Evolutionary conservation across 2,797 vertebrate genomes (phyloP).

Genomic region (Prionace glauca): DNA sequence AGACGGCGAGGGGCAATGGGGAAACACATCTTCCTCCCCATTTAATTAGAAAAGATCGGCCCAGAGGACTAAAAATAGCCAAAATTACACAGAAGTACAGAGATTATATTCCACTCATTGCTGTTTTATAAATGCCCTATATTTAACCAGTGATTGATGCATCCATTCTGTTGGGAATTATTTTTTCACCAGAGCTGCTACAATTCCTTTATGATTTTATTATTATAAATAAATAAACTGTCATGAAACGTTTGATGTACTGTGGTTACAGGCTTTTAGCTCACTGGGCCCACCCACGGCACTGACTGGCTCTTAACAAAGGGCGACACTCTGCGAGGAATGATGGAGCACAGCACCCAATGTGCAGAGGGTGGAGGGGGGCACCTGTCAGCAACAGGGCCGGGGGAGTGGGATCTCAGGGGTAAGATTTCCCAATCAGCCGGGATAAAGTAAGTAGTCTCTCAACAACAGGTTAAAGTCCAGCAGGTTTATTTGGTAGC

Average conservation of each 20-base stretch:
- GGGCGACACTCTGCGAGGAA: not conserved
- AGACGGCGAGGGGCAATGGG: not conserved
- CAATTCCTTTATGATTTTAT: slow-evolving; percentile 22
- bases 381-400: not conserved
- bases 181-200: not conserved
- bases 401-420: too few relatives aligned
- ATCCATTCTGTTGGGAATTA: not conserved
- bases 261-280: not conserved
- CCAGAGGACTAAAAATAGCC: not conserved
- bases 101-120: not conserved
- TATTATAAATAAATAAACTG: slow-evolving; percentile 21
- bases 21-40: not conserved
- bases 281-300: not conserved
- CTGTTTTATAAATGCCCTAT: not conserved
- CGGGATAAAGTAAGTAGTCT: too few relatives aligned
- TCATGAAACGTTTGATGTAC: not conserved
- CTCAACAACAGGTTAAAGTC: too few relatives aligned
- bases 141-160: slow-evolving; percentile 10
- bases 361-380: too few relatives aligned
- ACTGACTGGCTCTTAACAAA: not conserved
- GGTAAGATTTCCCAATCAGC: not conserved
- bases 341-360: not conserved
- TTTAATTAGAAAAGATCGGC: not conserved
- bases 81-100: not conserved
- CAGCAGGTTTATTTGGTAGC: too few relatives aligned